Evolutionary conservation across 2,797 vertebrate genomes (phyloP).

Genomic region (Limosa lapponica): DNA sequence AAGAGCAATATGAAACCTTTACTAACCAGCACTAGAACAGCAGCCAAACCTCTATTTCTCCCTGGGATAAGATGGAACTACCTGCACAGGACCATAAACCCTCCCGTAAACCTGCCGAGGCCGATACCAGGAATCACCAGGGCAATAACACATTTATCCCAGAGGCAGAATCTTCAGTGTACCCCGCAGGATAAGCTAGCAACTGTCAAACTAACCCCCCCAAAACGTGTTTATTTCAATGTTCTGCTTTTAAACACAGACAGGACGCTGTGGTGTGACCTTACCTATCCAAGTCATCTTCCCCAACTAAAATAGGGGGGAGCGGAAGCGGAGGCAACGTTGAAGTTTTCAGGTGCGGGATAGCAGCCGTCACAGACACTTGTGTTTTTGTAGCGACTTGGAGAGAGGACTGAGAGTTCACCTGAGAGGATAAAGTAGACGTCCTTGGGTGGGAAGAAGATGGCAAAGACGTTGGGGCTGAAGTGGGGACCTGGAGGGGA

Average conservation of each 20-base stretch:
- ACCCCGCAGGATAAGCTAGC: background rate
- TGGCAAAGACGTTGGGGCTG: slow-evolving; percentile 70
- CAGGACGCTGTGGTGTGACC: background rate
- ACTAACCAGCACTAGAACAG: background rate
- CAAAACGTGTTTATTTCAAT: background rate
- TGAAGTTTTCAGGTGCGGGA: slow-evolving; percentile 91
- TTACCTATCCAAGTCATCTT: slow-evolving; percentile 93
- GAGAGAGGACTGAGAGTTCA: slow-evolving; percentile 80
- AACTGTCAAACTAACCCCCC: background rate
- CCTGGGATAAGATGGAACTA: rapidly evolving
- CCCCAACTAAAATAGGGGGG: slow-evolving; percentile 91
- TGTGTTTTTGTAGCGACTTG: slow-evolving; percentile 77
- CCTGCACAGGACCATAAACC: background rate
- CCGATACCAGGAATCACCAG: rapidly evolving
- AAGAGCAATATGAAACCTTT: background rate
- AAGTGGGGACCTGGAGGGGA: slow-evolving; percentile 63
- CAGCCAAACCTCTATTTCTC: background rate
- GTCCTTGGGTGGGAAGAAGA: slow-evolving; percentile 77
- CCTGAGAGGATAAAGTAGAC: slow-evolving; percentile 80
- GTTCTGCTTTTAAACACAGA: background rate
- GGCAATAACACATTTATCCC: rapidly evolving
- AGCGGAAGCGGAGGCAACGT: slow-evolving; percentile 94
- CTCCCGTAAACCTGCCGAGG: background rate
- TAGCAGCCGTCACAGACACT: slow-evolving; percentile 76
- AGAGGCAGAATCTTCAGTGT: rapidly evolving